Percentiles rank a stretch among this genome's conserved stretches.
Conservation (phyloP, 64 coral and sea anemone genomes). For the Cladopsammia gracilis region DNA sequence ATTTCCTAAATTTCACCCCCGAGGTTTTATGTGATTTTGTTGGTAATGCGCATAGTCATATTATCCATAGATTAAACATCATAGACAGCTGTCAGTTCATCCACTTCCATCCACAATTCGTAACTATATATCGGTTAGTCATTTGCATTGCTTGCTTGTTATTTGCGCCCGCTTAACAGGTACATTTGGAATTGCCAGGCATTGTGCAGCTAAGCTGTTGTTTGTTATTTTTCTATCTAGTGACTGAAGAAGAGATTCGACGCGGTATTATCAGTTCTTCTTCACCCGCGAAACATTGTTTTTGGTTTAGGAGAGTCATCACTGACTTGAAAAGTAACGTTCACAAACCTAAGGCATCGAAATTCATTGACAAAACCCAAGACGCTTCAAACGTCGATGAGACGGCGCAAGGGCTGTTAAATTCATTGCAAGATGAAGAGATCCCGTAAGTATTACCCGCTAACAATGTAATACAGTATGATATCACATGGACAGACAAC, state of each 20-base stretch:
- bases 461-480: slow-evolving; percentile 64
- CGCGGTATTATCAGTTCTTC: slow-evolving; percentile 75
- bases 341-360: slow-evolving; percentile 54
- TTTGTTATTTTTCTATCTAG: slow-evolving; percentile 29
- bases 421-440: slow-evolving; percentile 68
- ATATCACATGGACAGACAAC: slow-evolving; percentile 79
- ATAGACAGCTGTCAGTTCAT: no score
- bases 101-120: no score
- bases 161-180: no score
- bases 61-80: no score
- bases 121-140: no score
- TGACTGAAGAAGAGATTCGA: slow-evolving; percentile 96
- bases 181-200: neutral
- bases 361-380: slow-evolving; percentile 87
- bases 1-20: no score
- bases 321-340: slow-evolving; percentile 56
- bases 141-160: no score
- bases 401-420: slow-evolving; percentile 70
- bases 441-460: slow-evolving; percentile 50
- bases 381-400: slow-evolving; percentile 56
- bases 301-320: slow-evolving; percentile 92
- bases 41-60: no score
- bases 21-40: no score
- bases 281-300: slow-evolving; percentile 67
- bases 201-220: neutral